These are phyloP conservation scores for Euwallacea similis DNA, from an alignment of 1,140 invertebrate genomes.

Conservation along the genomic window DNA sequence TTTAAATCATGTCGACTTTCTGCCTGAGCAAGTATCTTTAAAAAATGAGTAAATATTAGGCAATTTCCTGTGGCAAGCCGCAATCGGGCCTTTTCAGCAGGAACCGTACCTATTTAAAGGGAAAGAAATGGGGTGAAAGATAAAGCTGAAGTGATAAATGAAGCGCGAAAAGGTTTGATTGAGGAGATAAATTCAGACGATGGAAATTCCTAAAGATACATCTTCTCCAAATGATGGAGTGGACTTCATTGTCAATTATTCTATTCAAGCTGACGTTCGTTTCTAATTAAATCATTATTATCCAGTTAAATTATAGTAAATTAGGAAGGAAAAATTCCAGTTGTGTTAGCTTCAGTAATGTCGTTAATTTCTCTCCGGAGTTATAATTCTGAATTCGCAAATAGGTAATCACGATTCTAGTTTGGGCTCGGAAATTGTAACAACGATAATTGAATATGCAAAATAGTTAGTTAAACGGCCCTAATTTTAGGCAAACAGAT, in stretches of 20 bases:
- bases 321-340: too few species aligned
- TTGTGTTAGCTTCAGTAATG: too few species aligned
- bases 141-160: constrained; percentile 20
- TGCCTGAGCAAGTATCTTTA: too few species aligned
- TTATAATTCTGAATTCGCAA: constrained; percentile 7
- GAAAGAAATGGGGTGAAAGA: constrained; percentile 11
- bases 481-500: constrained; percentile 16
- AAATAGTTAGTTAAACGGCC: constrained; percentile 17
- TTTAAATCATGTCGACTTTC: too few species aligned
- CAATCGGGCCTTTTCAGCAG: not conserved
- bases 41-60: constrained; percentile 2
- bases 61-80: not conserved
- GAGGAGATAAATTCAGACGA: constrained; percentile 14
- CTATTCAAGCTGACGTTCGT: too few species aligned
- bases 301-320: too few species aligned
- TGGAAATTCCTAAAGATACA: constrained; percentile 13
- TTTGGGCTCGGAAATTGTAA: constrained; percentile 9
- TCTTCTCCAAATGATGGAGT: not conserved
- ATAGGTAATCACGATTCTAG: constrained; percentile 2
- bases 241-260: not conserved
- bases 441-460: constrained; percentile 17
- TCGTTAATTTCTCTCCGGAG: not conserved
- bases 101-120: constrained; percentile 3
- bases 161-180: constrained; percentile 23
- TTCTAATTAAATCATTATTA: too few species aligned